A percentile compares a stretch with the other conserved stretches of the same genome.
These are phyloP conservation scores for Masticophis lateralis DNA, from an alignment of 2,797 vertebrate species.

Conservation along the genomic window DNA sequence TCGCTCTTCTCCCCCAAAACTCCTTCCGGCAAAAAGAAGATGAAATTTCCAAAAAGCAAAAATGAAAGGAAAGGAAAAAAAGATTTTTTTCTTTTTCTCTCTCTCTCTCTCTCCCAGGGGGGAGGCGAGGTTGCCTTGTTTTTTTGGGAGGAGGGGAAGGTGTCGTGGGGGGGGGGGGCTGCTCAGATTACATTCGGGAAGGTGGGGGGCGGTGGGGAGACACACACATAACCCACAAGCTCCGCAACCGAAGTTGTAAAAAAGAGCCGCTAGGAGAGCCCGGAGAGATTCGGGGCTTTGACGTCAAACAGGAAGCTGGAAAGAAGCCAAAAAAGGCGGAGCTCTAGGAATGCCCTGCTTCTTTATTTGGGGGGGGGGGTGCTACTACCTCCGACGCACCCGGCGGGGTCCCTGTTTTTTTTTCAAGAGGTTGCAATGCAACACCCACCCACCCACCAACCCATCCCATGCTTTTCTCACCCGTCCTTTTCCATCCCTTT, in stretches of 20 bases:
- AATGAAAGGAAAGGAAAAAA: too few relatives aligned
- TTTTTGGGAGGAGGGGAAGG: too few relatives aligned
- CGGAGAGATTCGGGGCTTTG: slow-evolving; percentile 29
- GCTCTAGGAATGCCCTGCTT: not conserved
- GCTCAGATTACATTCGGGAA: slow-evolving; percentile 54
- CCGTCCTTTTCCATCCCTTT: not conserved
- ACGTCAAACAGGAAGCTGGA: slow-evolving; percentile 71
- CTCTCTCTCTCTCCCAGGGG: not conserved
- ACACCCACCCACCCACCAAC: too few relatives aligned
- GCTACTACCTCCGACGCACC: not conserved
- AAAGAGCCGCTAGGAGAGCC: not conserved
- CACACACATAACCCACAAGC: not conserved
- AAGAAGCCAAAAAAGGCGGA: slow-evolving; percentile 33
- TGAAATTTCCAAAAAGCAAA: too few relatives aligned
- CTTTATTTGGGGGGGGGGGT: not conserved
- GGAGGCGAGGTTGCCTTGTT: slow-evolving; percentile 45
- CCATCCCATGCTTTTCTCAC: not conserved
- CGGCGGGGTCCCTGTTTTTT: not conserved
- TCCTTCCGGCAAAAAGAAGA: too few relatives aligned
- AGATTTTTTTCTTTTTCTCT: too few relatives aligned
- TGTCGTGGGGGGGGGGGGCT: not conserved
- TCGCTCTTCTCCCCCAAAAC: too few relatives aligned
- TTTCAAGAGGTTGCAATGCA: not conserved
- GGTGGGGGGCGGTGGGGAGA: too few relatives aligned
- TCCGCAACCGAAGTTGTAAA: slow-evolving; percentile 61